Conservation (phyloP, 1,140 invertebrate species). For the Lepidurus packardi region DNA sequence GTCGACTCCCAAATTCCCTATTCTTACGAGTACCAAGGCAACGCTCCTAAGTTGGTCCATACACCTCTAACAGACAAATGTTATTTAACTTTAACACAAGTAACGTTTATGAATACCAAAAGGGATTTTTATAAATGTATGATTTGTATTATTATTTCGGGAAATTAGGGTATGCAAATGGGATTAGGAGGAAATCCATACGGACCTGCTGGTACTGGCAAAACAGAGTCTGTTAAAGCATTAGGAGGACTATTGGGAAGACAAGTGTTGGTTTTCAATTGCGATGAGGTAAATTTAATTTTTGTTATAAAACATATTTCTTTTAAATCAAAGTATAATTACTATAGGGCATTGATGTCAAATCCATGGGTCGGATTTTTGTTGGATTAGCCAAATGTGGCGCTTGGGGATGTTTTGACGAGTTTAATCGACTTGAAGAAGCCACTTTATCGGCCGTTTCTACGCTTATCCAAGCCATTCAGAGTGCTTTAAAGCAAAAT, state of each 20-base stretch:
- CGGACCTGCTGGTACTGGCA: slow-evolving; percentile 96
- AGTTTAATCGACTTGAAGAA: slow-evolving; percentile 93
- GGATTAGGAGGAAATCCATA: slow-evolving; percentile 97
- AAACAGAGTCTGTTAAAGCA: slow-evolving; percentile 96
- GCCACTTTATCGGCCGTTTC: slow-evolving; percentile 86
- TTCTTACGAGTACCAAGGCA: slow-evolving; percentile 96
- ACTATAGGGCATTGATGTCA: slow-evolving; percentile 79
- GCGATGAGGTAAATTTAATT: slow-evolving; percentile 71
- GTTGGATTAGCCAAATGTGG: slow-evolving; percentile 87
- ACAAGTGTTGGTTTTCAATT: slow-evolving; percentile 94
- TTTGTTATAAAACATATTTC: slow-evolving; percentile 26
- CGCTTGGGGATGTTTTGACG: slow-evolving; percentile 98
- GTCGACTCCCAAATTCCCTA: slow-evolving; percentile 90
- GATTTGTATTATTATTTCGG: slow-evolving; percentile 33
- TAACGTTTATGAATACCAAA: slow-evolving; percentile 39
- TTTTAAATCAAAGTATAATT: slow-evolving; percentile 30
- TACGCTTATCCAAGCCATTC: slow-evolving; percentile 81
- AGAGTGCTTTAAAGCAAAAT: slow-evolving; percentile 70
- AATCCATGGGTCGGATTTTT: slow-evolving; percentile 87
- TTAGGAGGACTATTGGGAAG: slow-evolving; percentile 81
- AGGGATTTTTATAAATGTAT: slow-evolving; percentile 31
- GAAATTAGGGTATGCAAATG: slow-evolving; percentile 75
- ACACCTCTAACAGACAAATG: slow-evolving; percentile 92
- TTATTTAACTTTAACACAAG: slow-evolving; percentile 89
- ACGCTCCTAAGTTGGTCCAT: slow-evolving; percentile 81